A percentile compares a stretch with the other conserved stretches of the same genome.
Evolutionary conservation across 2,888 invertebrate species (phyloP).

Genomic region (Oscheius sp.): DNA sequence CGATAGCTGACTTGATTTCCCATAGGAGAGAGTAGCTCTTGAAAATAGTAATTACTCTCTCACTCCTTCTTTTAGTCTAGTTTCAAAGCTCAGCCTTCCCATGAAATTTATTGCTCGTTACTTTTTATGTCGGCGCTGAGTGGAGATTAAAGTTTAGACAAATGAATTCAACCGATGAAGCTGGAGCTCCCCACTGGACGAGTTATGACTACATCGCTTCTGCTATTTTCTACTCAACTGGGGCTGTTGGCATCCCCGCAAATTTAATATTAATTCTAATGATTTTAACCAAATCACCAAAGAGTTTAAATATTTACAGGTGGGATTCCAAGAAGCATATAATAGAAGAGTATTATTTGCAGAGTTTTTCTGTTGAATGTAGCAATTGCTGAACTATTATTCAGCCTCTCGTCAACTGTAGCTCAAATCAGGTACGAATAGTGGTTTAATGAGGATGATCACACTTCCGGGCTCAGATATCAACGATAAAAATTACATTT

Average conservation of each 20-base stretch:
- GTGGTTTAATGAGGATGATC: background rate
- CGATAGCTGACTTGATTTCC: too few relatives aligned
- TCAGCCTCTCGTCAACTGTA: conserved; percentile 38
- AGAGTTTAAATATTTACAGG: conserved; percentile 23
- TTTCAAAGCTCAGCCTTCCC: too few relatives aligned
- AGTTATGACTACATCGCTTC: conserved; percentile 10
- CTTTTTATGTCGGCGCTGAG: too few relatives aligned
- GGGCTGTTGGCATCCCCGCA: conserved; percentile 5
- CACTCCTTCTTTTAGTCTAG: too few relatives aligned
- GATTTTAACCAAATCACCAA: conserved; percentile 10
- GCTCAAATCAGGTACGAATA: conserved; percentile 44
- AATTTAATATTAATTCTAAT: conserved; percentile 11
- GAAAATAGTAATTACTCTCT: too few relatives aligned
- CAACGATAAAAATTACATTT: background rate
- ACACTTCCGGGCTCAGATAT: background rate
- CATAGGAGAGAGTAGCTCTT: too few relatives aligned
- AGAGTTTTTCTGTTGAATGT: conserved; percentile 48
- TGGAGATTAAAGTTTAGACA: too few relatives aligned
- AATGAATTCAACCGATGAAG: too few relatives aligned
- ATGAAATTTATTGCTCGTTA: too few relatives aligned
- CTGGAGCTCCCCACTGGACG: too few relatives aligned
- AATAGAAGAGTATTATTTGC: background rate
- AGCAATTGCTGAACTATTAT: conserved; percentile 44
- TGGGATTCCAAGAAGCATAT: too few relatives aligned
- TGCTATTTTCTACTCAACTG: conserved; percentile 14